Evolutionary conservation across 2,113 vertebrate species (phyloP).

Genomic region (Pagrus major): DNA sequence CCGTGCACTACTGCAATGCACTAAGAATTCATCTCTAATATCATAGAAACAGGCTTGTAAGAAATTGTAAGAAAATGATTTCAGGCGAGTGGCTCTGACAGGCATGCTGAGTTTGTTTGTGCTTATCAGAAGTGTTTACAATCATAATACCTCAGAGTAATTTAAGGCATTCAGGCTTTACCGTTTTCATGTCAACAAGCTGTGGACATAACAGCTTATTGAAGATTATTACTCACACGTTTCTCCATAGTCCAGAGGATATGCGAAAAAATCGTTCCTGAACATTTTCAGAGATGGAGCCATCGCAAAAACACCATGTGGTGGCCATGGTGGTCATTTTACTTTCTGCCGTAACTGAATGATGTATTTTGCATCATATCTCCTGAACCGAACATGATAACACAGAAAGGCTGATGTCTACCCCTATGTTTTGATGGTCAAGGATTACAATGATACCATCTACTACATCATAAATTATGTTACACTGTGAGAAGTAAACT

Average conservation of each 20-base stretch:
- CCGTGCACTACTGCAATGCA: background rate
- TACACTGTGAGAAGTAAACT: too few relatives aligned
- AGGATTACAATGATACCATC: too few relatives aligned
- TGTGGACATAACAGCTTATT: background rate
- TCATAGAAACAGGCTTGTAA: background rate
- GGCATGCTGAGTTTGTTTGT: background rate
- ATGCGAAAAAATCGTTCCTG: background rate
- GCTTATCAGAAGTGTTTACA: background rate
- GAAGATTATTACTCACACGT: background rate
- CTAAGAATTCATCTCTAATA: background rate
- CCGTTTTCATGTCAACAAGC: background rate
- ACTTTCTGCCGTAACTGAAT: too few relatives aligned
- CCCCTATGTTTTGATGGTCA: too few relatives aligned
- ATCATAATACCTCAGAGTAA: background rate
- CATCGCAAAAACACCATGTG: too few relatives aligned
- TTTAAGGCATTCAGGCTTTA: background rate
- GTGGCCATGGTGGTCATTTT: too few relatives aligned
- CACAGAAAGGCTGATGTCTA: too few relatives aligned
- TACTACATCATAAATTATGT: too few relatives aligned
- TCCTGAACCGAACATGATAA: too few relatives aligned
- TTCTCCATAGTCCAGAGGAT: background rate
- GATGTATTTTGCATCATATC: too few relatives aligned
- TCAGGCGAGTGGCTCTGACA: background rate
- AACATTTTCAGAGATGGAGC: too few relatives aligned
- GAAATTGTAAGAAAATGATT: background rate